Conservation (phyloP, 2,797 vertebrate species). For the Tolypeutes matacus region DNA sequence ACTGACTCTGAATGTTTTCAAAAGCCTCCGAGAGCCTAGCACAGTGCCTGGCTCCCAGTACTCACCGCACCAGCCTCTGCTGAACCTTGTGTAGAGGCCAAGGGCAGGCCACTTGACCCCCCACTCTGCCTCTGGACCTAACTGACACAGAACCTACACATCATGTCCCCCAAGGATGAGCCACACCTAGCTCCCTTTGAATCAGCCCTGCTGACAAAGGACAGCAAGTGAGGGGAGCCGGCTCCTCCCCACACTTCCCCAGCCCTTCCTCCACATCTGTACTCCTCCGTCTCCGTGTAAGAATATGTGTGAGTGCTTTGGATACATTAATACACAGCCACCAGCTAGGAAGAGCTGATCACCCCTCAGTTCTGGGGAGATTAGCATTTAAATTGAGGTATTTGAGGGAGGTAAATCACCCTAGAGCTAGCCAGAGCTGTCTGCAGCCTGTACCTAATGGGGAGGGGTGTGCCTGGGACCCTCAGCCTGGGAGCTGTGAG, state of each 20-base stretch:
- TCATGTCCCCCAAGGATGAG: not conserved
- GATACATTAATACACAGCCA: slow-evolving; percentile 75
- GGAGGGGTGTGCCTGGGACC: not conserved
- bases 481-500: not conserved
- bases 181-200: not conserved
- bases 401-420: slow-evolving; percentile 82
- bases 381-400: slow-evolving; percentile 89
- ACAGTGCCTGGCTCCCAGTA: not conserved
- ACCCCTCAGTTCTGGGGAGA: slow-evolving; percentile 77
- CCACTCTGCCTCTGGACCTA: not conserved
- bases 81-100: not conserved
- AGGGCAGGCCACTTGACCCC: not conserved
- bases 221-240: not conserved
- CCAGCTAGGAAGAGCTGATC: slow-evolving; percentile 54
- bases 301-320: slow-evolving; percentile 69
- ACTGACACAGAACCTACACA: not conserved
- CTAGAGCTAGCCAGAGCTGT: not conserved
- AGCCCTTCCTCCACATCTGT: too few relatives aligned
- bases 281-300: not conserved
- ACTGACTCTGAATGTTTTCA: not conserved
- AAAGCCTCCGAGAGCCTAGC: not conserved
- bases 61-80: not conserved
- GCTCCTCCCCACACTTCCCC: not conserved
- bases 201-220: not conserved
- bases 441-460: slow-evolving; percentile 23